Evolutionary conservation across 1,140 invertebrate genomes (phyloP).

Genomic region (Calosoma granatense): DNA sequence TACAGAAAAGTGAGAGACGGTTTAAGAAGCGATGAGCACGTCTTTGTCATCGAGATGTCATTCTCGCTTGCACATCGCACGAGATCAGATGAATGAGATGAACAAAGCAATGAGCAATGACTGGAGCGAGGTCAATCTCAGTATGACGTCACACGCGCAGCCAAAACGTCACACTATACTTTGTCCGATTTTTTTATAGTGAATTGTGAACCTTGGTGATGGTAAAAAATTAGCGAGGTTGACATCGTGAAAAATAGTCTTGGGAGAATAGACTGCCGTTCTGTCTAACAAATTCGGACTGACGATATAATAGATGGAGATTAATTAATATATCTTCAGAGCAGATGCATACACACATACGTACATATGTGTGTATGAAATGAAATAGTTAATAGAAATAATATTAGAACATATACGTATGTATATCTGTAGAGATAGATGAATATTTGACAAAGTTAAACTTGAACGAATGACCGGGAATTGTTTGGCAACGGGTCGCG

Average conservation of each 20-base stretch:
- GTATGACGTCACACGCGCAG: neutral
- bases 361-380: neutral
- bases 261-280: no score
- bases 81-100: neutral
- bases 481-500: neutral
- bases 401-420: neutral
- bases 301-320: no score
- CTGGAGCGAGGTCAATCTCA: neutral
- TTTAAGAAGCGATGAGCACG: no score
- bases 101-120: neutral
- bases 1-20: no score
- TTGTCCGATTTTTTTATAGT: no score
- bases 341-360: neutral
- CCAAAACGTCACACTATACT: no score
- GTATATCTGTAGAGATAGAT: neutral
- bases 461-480: no score
- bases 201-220: no score
- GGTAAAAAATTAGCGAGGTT: no score
- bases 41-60: neutral
- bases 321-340: neutral
- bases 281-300: no score
- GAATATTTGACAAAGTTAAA: no score
- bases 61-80: neutral
- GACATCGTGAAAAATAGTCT: no score
- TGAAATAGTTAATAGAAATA: neutral